Conservation (phyloP, 2,888 invertebrate genomes). For the Clivina fossor region DNA sequence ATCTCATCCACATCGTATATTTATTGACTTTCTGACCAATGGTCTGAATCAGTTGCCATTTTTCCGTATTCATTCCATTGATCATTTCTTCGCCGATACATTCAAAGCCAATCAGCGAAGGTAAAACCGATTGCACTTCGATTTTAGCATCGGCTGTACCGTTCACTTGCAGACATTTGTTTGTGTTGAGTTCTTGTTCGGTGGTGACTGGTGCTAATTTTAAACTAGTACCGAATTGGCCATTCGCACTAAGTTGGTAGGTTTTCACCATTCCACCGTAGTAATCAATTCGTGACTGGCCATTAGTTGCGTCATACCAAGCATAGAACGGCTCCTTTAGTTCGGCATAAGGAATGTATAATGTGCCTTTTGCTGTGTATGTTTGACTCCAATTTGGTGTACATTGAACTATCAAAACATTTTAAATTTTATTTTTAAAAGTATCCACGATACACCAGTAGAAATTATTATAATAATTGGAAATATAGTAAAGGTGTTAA, state of each 20-base stretch:
- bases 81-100: constrained; percentile 67
- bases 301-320: constrained; percentile 76
- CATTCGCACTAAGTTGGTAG: constrained; percentile 70
- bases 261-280: constrained; percentile 96
- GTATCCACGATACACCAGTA: too few species aligned
- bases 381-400: constrained; percentile 69
- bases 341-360: constrained; percentile 92
- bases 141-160: constrained; percentile 66
- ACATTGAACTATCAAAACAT: constrained; percentile 6
- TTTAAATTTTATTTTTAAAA: not conserved
- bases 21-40: constrained; percentile 82
- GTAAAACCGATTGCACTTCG: constrained; percentile 75
- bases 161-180: constrained; percentile 82
- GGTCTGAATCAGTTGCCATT: constrained; percentile 72
- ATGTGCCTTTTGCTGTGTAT: constrained; percentile 74
- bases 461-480: not conserved
- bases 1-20: constrained; percentile 85
- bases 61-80: constrained; percentile 70
- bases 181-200: constrained; percentile 67
- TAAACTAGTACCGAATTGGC: constrained; percentile 69
- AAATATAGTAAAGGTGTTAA: too few species aligned
- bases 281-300: constrained; percentile 88
- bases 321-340: constrained; percentile 88
- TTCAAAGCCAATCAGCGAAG: constrained; percentile 75
- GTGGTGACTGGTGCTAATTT: constrained; percentile 88